These are phyloP conservation scores for Drosophila koepferae DNA, from an alignment of 2,888 invertebrate genomes.

Conservation along the genomic window DNA sequence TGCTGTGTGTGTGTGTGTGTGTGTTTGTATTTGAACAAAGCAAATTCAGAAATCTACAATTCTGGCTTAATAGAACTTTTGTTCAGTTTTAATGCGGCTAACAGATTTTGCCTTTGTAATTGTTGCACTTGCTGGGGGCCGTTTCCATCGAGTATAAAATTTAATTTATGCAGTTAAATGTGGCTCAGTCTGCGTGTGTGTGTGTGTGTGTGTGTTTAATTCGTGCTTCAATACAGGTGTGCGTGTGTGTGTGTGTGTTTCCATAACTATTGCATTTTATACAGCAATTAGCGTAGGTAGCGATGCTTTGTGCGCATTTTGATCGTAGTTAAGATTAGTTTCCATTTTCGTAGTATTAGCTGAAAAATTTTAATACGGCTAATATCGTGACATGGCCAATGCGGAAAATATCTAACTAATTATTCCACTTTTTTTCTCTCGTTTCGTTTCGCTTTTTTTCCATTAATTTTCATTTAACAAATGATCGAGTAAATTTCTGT, in stretches of 20 bases:
- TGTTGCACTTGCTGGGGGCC: conserved; percentile 57
- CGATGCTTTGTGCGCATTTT: conserved; percentile 46
- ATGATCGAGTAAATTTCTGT: conserved; percentile 30
- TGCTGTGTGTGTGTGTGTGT: not conserved
- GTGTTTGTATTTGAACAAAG: conserved; percentile 1
- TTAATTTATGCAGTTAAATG: conserved; percentile 49
- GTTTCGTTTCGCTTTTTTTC: conserved; percentile 6
- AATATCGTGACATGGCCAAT: conserved; percentile 54
- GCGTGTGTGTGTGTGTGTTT: conserved; percentile 11
- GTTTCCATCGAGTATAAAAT: conserved; percentile 48
- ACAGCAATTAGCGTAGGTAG: conserved; percentile 59
- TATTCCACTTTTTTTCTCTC: conserved; percentile 19
- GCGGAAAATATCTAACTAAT: conserved; percentile 51
- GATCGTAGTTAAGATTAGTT: conserved; percentile 56
- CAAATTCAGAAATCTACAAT: conserved; percentile 28
- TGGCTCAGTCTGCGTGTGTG: conserved; percentile 25
- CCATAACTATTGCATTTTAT: conserved; percentile 60
- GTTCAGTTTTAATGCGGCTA: conserved; percentile 38
- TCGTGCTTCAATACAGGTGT: conserved; percentile 4
- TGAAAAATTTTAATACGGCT: conserved; percentile 33
- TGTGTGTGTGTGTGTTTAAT: conserved; percentile 34
- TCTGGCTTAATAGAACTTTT: conserved; percentile 39
- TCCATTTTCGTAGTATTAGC: conserved; percentile 34
- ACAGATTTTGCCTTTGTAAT: conserved; percentile 47
- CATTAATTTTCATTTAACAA: conserved; percentile 36